A percentile compares a stretch with the other conserved stretches of the same genome.
These are phyloP conservation scores for Etheostoma spectabile DNA, from an alignment of 2,113 vertebrate genomes.

Conservation along the genomic window DNA sequence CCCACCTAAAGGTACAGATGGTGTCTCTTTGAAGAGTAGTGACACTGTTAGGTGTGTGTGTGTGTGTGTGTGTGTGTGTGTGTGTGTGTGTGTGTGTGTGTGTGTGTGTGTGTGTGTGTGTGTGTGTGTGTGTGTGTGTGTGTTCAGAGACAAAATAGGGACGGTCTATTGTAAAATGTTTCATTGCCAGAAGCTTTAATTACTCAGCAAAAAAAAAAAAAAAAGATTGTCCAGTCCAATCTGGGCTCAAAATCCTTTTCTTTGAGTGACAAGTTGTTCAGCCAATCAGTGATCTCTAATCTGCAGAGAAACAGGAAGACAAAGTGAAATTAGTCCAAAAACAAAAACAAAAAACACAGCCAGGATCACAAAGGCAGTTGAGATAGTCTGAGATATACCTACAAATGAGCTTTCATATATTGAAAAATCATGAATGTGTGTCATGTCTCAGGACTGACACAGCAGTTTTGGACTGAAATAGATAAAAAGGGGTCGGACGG, in stretches of 20 bases:
- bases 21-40: neutral
- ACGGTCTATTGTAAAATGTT: neutral
- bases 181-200: neutral
- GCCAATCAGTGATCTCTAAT: slow-evolving; percentile 6
- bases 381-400: neutral
- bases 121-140: neutral
- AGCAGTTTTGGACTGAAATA: slow-evolving; percentile 25
- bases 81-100: neutral
- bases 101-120: neutral
- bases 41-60: neutral
- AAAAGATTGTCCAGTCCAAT: slow-evolving; percentile 2
- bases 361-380: neutral
- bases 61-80: neutral
- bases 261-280: neutral
- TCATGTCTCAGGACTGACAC: slow-evolving; percentile 37
- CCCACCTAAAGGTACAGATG: neutral
- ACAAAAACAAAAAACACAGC: neutral
- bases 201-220: neutral
- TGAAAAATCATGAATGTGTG: slow-evolving; percentile 1
- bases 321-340: slow-evolving; percentile 30
- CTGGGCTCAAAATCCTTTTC: neutral
- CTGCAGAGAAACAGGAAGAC: slow-evolving; percentile 59
- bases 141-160: neutral
- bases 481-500: neutral
- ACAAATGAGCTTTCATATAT: neutral